Percentiles rank a stretch among this genome's conserved stretches.
Evolutionary conservation across 2,797 vertebrate species (phyloP).

Genomic region (Sebastiscus albofasciatus): DNA sequence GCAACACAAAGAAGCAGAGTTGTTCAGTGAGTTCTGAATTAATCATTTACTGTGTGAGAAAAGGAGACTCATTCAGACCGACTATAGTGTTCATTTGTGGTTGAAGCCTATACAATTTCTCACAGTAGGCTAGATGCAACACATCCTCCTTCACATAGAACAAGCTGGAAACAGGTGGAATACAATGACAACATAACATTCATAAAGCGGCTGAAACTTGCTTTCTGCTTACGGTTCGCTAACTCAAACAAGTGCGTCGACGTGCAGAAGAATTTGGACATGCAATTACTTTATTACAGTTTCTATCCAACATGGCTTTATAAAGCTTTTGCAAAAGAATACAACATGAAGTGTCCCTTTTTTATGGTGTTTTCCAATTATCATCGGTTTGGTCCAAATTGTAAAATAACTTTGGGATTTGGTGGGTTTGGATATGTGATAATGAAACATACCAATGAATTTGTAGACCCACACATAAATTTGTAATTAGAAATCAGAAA

Average conservation of each 20-base stretch:
- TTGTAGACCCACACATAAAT: not conserved
- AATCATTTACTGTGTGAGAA: constrained; percentile 38
- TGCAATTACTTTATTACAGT: constrained; percentile 42
- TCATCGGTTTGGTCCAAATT: not conserved
- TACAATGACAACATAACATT: constrained; percentile 12
- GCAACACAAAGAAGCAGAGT: constrained; percentile 23
- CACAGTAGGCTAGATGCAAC: constrained; percentile 18
- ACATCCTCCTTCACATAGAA: constrained; percentile 11
- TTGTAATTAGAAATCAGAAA: not conserved
- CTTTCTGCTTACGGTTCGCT: constrained; percentile 4
- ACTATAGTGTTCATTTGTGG: constrained; percentile 42
- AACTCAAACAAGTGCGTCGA: constrained; percentile 20
- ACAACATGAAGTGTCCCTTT: not conserved
- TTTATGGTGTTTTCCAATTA: not conserved
- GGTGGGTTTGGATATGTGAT: not conserved
- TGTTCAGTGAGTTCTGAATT: constrained; percentile 13
- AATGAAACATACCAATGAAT: not conserved
- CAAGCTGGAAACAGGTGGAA: constrained; percentile 34
- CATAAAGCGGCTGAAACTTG: constrained; percentile 12
- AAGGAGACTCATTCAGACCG: constrained; percentile 58
- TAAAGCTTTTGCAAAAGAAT: constrained; percentile 53
- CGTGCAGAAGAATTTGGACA: constrained; percentile 54
- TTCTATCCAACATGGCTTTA: constrained; percentile 21
- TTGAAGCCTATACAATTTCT: constrained; percentile 23
- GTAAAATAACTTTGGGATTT: not conserved